phyloP scores from a whole-genome alignment of 2,113 vertebrate species.

The Gymnobelideus leadbeateri region DNA sequence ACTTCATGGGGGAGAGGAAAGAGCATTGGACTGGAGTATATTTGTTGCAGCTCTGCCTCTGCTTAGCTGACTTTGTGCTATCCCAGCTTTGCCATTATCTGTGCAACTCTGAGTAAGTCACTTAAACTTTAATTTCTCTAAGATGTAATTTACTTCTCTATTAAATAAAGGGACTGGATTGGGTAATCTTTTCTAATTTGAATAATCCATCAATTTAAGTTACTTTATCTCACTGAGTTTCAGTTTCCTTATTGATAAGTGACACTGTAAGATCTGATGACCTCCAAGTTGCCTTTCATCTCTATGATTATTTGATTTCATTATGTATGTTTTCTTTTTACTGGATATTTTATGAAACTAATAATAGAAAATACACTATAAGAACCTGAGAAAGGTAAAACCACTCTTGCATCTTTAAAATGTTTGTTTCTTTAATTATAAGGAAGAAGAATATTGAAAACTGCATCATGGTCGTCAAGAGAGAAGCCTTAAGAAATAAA shows the following conservation, averaged over 20 bases:
- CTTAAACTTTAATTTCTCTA: background rate
- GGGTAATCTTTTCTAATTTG: background rate
- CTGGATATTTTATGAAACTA: background rate
- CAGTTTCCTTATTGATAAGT: background rate
- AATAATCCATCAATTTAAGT: background rate
- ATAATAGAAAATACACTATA: background rate
- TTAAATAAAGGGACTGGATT: background rate
- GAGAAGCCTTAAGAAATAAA: constrained; percentile 37
- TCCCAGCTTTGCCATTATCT: background rate
- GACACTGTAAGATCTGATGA: background rate
- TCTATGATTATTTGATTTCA: background rate
- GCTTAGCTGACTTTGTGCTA: background rate
- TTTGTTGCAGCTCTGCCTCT: background rate
- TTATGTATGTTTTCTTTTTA: background rate
- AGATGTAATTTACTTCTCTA: constrained; percentile 5
- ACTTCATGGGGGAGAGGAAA: background rate
- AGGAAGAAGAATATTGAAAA: constrained; percentile 4
- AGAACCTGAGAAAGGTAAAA: background rate
- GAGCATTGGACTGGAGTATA: background rate
- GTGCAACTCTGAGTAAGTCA: background rate
- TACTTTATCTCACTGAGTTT: background rate
- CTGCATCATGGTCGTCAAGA: constrained; percentile 15
- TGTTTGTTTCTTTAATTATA: background rate
- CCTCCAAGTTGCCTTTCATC: background rate
- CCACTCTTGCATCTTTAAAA: background rate